Evolutionary conservation across 2,888 invertebrate genomes (phyloP).

Genomic region (Serrognathus titanus): DNA sequence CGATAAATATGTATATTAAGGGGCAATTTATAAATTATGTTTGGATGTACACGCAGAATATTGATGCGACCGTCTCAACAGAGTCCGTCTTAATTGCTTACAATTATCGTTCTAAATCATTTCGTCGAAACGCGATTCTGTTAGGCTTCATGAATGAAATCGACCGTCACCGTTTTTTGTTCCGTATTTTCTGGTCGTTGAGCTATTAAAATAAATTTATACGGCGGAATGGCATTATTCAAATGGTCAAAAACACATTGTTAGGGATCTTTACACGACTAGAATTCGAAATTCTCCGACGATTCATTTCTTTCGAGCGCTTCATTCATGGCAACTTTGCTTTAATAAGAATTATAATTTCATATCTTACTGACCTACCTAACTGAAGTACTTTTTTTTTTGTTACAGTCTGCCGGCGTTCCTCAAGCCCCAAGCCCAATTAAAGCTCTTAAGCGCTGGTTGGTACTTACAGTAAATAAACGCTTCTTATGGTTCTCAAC

Average conservation of each 20-base stretch:
- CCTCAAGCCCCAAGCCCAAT: no score
- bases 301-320: conserved; percentile 9
- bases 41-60: no score
- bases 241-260: conserved; percentile 18
- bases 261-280: conserved; percentile 13
- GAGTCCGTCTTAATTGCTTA: conserved; percentile 12
- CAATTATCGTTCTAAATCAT: conserved; percentile 16
- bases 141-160: conserved; percentile 7
- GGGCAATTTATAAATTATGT: no score
- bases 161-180: conserved; percentile 4
- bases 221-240: conserved; percentile 15
- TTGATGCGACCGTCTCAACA: neutral
- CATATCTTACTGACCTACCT: conserved; percentile 12
- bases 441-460: no score
- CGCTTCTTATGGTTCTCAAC: no score
- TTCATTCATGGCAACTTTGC: conserved; percentile 15
- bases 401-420: no score
- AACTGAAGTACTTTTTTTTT: neutral
- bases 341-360: conserved; percentile 8
- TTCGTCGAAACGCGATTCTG: conserved; percentile 1
- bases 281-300: conserved; percentile 14
- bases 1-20: no score
- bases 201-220: conserved; percentile 18
- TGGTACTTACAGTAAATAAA: no score
- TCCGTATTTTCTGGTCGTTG: conserved; percentile 8